Evolutionary conservation across 2,888 invertebrate species (phyloP), one percentile per base, ranked within the genome.

Genomic region (Drosophila paucipuncta): DNA sequence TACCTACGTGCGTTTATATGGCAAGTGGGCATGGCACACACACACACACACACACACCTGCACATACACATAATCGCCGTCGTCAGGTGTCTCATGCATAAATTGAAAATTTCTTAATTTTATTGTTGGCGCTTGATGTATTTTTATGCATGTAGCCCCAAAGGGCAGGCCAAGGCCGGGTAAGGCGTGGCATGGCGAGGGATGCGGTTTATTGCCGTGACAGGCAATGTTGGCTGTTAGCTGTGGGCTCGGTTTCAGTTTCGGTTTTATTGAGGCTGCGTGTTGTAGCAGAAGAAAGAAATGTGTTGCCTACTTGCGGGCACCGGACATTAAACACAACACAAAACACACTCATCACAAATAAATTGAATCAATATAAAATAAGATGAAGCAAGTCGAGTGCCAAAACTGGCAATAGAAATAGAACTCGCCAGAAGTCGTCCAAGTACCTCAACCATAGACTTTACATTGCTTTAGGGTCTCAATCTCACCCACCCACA

Each of bases 21-120:
- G 52, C 64, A 39, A 54, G 43, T 64, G 73, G 85, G 73, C 68
- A 68, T 77, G 87, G 47, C 59, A 37, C 54, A 49, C 55, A 62
- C 43, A 54, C 59, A 33, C 55, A 52, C 60, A 57, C 53, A 49
- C n/a, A 31, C 28, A 57, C 53, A 22, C 22, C 22, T 22, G 22
- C 22, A 30, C 49, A 57, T 5, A 47, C 11, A 55, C 43, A 31
- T n/a, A 30, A 11, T 53, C 54, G 55, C 64, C 59, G 63, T 67
- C 61, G 85, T 75, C 86, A 86, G 86, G 90, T 86, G 90, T 85
- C 73, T 81, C 69, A 76, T 82, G 90, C 89, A 86, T 90, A 90
- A 88, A 86, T 86, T 88, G 83, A 79, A 88, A 85, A 90, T 86
- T 86, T 88, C 90, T 85, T 85, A 88, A 86, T 90, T 90, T 86